phyloP scores from a whole-genome alignment of 2,113 vertebrate species.

The Chaetops frenatus region DNA sequence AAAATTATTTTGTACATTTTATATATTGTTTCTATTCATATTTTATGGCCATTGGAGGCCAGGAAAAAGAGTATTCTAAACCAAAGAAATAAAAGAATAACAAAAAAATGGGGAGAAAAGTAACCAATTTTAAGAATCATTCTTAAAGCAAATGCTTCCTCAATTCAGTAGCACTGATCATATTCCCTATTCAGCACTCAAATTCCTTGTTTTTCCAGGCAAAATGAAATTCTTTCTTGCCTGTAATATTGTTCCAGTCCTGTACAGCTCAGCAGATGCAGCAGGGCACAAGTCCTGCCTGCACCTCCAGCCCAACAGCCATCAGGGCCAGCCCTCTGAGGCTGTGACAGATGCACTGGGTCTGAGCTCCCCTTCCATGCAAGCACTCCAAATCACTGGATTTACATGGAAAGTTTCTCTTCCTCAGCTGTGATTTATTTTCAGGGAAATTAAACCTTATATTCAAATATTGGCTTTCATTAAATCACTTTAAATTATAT shows the following conservation, averaged over 20 bases:
- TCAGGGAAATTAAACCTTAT: constrained; percentile 7
- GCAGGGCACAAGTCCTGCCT: not conserved
- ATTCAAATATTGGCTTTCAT: constrained; percentile 24
- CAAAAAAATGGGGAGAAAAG: not conserved
- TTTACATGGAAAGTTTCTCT: not conserved
- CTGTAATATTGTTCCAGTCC: not conserved
- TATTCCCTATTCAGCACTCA: not conserved
- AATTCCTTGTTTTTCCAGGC: not conserved
- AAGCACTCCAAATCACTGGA: not conserved
- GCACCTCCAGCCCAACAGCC: not conserved
- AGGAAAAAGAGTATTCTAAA: not conserved
- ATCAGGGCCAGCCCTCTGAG: not conserved
- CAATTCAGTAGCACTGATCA: not conserved
- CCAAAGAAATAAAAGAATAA: not conserved
- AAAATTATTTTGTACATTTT: not conserved
- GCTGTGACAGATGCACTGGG: not conserved
- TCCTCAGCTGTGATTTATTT: not conserved
- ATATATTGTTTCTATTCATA: not conserved
- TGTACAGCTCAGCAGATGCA: not conserved
- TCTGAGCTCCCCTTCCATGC: not conserved
- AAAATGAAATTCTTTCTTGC: not conserved
- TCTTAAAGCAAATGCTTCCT: not conserved
- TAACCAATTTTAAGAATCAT: not conserved
- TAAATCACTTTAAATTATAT: constrained; percentile 17
- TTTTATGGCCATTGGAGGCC: not conserved